Evolutionary conservation across 2,797 vertebrate species (phyloP).

Genomic region (Liparis tanakae): DNA sequence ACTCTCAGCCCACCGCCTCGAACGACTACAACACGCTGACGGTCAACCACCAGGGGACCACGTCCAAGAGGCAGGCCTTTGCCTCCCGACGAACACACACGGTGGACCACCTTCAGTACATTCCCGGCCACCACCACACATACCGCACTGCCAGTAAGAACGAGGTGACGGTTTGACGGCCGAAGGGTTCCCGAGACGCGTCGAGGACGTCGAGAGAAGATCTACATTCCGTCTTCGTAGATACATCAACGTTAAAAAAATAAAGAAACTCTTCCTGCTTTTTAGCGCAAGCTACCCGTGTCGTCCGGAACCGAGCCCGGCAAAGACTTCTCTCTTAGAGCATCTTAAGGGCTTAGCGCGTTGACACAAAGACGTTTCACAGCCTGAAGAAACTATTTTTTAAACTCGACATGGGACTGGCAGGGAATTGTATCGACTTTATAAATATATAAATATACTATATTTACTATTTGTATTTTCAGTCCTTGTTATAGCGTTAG

Average conservation of each 20-base stretch:
- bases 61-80: slow-evolving; percentile 95
- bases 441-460: slow-evolving; percentile 80
- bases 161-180: slow-evolving; percentile 95
- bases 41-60: slow-evolving; percentile 83
- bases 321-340: slow-evolving; percentile 68
- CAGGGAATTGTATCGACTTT: slow-evolving; percentile 74
- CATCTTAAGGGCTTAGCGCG: slow-evolving; percentile 82
- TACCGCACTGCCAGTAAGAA: slow-evolving; percentile 98
- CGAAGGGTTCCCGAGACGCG: slow-evolving; percentile 31
- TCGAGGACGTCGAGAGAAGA: slow-evolving; percentile 20
- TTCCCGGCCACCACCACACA: slow-evolving; percentile 91
- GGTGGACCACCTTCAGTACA: slow-evolving; percentile 96
- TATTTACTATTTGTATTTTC: slow-evolving; percentile 83
- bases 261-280: slow-evolving; percentile 63
- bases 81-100: slow-evolving; percentile 96
- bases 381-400: slow-evolving; percentile 70
- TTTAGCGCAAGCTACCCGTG: slow-evolving; percentile 74
- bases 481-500: slow-evolving; percentile 83
- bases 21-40: slow-evolving; percentile 94
- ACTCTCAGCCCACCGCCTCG: slow-evolving; percentile 94
- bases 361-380: slow-evolving; percentile 61
- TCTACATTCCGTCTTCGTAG: slow-evolving; percentile 39
- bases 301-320: slow-evolving; percentile 63
- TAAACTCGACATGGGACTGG: slow-evolving; percentile 60
- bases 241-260: slow-evolving; percentile 47